Percentiles rank a stretch among this genome's conserved stretches.
phyloP scores from a whole-genome alignment of 2,113 vertebrate species.

The Pao palembangensis region DNA sequence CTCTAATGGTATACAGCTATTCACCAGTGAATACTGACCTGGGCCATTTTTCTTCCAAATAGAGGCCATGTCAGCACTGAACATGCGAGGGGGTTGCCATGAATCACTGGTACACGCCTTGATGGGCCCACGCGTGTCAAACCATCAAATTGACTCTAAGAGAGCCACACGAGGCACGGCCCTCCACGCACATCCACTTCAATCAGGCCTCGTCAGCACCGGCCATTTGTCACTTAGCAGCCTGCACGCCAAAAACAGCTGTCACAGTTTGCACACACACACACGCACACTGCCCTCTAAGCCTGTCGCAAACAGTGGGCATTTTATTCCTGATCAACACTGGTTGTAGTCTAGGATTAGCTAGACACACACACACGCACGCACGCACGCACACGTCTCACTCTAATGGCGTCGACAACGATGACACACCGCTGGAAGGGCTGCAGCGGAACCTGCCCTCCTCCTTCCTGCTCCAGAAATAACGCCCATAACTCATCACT shows the following conservation, averaged over 20 bases:
- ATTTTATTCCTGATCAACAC: neutral
- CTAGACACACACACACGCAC: too few relatives aligned
- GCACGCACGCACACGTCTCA: too few relatives aligned
- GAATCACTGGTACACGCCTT: constrained; percentile 66
- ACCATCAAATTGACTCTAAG: constrained; percentile 61
- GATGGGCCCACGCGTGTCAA: constrained; percentile 64
- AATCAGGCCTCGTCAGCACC: constrained; percentile 38
- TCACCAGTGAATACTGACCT: constrained; percentile 53
- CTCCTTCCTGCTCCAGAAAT: too few relatives aligned
- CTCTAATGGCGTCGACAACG: too few relatives aligned
- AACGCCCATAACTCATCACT: too few relatives aligned
- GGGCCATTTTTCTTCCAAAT: constrained; percentile 74
- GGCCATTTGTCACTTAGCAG: constrained; percentile 42
- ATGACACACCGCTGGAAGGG: too few relatives aligned
- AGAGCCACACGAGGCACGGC: constrained; percentile 38
- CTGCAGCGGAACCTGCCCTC: too few relatives aligned
- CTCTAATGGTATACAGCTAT: constrained; percentile 71
- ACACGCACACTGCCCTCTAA: too few relatives aligned
- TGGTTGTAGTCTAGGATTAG: too few relatives aligned
- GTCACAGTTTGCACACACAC: constrained; percentile 8
- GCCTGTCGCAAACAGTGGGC: neutral
- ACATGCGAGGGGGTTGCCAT: constrained; percentile 56
- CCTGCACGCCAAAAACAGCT: constrained; percentile 24
- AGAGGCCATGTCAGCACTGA: constrained; percentile 68
- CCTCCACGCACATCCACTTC: constrained; percentile 58